These are phyloP conservation scores for Margarornis squamiger DNA, from an alignment of 2,797 vertebrate species.

Conservation along the genomic window DNA sequence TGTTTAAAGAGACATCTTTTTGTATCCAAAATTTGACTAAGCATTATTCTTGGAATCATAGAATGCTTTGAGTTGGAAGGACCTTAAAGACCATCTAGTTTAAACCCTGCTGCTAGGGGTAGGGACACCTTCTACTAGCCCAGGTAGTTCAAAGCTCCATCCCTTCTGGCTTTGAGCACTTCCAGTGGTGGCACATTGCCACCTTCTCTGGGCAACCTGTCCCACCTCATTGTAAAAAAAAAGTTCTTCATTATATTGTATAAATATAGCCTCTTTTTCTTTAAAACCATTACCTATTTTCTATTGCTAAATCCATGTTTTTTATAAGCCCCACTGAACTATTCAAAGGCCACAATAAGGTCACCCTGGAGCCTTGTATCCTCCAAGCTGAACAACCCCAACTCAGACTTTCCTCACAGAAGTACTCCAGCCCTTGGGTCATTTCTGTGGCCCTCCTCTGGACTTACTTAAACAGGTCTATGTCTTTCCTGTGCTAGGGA, in stretches of 20 bases:
- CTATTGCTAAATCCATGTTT: background rate
- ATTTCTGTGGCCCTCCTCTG: background rate
- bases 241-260: background rate
- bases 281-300: background rate
- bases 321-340: rapidly evolving
- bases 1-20: background rate
- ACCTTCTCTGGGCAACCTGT: background rate
- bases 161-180: background rate
- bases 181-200: rapidly evolving
- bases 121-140: background rate
- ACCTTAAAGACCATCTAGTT: background rate
- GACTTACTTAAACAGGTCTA: too few relatives aligned
- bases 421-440: background rate
- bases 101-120: background rate
- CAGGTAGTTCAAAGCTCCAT: background rate
- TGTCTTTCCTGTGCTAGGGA: too few relatives aligned
- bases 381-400: background rate
- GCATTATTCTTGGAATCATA: background rate
- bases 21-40: background rate
- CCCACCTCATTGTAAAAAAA: background rate
- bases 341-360: background rate
- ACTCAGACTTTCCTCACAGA: background rate
- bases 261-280: background rate
- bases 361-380: background rate
- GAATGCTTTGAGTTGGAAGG: background rate